Base-by-base conservation (phyloP, 2,797 vertebrate genomes). In the Trematomus bernacchii region DNA sequence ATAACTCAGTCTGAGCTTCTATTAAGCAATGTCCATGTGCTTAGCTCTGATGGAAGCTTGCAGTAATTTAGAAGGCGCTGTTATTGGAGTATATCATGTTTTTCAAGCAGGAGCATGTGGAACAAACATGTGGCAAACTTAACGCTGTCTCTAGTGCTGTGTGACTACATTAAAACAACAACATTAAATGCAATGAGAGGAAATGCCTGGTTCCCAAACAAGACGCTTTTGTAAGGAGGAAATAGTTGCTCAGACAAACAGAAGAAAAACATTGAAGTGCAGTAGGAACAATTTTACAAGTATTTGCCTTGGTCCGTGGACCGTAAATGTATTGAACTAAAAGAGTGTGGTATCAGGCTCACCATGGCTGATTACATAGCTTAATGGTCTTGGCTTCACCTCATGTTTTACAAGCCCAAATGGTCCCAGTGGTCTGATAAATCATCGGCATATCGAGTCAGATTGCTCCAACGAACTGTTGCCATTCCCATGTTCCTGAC, bases 401-500 rank as follows among this genome's bases (percentile, higher is more conserved):
- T 92, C 88, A 77, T 93, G 94, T 93, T 95, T 92, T 93, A 94
- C 89, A 94, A 92, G 88, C 82, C 85, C 84, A 90, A 93, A 91
- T 86, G 83, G 87, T 93, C 94, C 92, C 91, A 80, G 69, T 71
- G 80, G 92, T 84, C 90, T 85, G 91, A 93, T 94, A 94, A 94
- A 93, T 93, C 87, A 89, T 80, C 82, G 59, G 78, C 82, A 90
- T 87, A 92, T 93, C 77, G 87, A 92, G 90, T 94, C 86, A 86
- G 72, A 91, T 90, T 90, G 91, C 90, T 92, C 85, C 85, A 87
- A 87, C 91, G 87, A 92, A 93, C 91, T 90, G 85, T 87, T 92
- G 83, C 88, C 92, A 88, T 89, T 93, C 89, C 91, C 82, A 87
- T 82, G 88, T 92, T 89, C 85, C 84, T 88, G 91, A 88, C 85